These are phyloP conservation scores for Heterocephalus glaber DNA, from an alignment of 2,113 vertebrate species.

Conservation along the genomic window DNA sequence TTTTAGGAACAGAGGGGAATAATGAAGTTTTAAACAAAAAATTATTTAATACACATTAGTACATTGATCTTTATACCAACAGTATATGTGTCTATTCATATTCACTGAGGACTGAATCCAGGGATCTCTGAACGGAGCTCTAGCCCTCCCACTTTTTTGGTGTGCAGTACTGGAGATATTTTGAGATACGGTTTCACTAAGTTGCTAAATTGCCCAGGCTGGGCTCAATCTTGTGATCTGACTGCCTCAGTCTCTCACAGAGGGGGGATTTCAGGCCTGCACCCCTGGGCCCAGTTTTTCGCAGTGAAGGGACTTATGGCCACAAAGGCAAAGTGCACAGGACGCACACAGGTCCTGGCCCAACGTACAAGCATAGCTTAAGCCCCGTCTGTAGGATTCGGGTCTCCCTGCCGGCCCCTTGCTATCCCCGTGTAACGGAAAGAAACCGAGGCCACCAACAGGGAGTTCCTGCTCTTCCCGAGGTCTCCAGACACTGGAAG, in stretches of 20 bases:
- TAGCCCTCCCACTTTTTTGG: background rate
- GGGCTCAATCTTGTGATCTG: background rate
- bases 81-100: background rate
- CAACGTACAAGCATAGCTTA: background rate
- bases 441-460: background rate
- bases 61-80: background rate
- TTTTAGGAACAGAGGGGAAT: slow-evolving; percentile 31
- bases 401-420: rapidly evolving
- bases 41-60: background rate
- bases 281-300: background rate
- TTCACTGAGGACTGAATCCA: background rate
- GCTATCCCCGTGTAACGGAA: background rate
- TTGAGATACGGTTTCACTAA: background rate
- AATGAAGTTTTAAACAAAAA: slow-evolving; percentile 24
- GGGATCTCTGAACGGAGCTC: background rate
- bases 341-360: background rate
- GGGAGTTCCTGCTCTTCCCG: background rate
- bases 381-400: too few relatives aligned
- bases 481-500: background rate
- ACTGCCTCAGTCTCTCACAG: background rate
- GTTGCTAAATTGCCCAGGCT: background rate
- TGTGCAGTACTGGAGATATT: too few relatives aligned
- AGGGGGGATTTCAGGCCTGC: background rate
- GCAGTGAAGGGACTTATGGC: background rate
- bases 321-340: background rate